Conservation (phyloP, 2,113 vertebrate genomes). For the Dolichallabes microphthalmus region DNA sequence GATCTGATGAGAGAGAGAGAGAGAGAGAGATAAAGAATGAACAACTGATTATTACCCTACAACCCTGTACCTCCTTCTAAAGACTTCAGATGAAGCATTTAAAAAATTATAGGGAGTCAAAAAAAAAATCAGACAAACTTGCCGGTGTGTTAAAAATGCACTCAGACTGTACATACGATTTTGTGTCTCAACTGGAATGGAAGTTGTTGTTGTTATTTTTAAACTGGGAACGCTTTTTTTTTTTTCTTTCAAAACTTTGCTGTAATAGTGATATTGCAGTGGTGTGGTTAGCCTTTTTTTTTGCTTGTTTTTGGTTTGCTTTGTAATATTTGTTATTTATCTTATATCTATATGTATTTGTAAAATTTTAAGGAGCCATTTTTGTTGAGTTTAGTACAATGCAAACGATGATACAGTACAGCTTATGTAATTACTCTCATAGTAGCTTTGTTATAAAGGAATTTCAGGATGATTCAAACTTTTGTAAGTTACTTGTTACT, state of each 20-base stretch:
- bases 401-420: background rate
- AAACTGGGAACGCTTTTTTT: conserved; percentile 19
- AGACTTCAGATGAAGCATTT: conserved; percentile 13
- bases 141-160: conserved; percentile 25
- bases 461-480: background rate
- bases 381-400: background rate
- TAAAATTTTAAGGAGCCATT: background rate
- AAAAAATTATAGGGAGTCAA: conserved; percentile 17
- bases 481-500: background rate
- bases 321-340: conserved; percentile 37
- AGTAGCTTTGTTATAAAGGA: background rate
- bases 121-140: background rate
- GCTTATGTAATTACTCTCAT: background rate
- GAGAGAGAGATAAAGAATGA: background rate
- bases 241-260: background rate
- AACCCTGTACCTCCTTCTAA: conserved; percentile 18
- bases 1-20: conserved; percentile 67
- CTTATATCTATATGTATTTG: background rate
- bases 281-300: background rate
- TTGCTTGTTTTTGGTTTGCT: background rate
- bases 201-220: conserved; percentile 37
- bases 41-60: background rate
- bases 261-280: conserved; percentile 1
- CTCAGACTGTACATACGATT: conserved; percentile 59
- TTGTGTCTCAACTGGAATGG: conserved; percentile 30